These are phyloP conservation scores for Sinocyclocheilus grahami DNA, from an alignment of 2,113 vertebrate species.

Conservation along the genomic window DNA sequence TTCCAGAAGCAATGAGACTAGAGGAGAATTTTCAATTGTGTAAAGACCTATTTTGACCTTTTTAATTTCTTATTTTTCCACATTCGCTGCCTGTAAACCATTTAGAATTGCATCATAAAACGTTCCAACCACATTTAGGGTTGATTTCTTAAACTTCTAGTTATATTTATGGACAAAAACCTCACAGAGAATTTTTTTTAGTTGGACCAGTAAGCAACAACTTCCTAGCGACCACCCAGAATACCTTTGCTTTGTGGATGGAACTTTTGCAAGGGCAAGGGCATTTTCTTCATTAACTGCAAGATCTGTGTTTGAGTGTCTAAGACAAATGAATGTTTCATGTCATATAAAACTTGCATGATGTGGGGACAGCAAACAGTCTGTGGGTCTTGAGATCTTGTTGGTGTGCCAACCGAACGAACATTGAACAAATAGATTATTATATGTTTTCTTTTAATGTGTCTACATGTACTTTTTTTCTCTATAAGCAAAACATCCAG, in stretches of 20 bases:
- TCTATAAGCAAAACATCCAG: background rate
- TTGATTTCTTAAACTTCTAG: background rate
- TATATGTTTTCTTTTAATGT: background rate
- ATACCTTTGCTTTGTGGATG: background rate
- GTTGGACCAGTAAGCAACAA: background rate
- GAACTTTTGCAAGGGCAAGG: background rate
- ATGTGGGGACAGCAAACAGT: constrained; percentile 50
- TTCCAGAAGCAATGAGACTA: background rate
- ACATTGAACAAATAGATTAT: background rate
- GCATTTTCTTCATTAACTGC: background rate
- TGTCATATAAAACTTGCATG: constrained; percentile 68
- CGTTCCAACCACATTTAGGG: background rate
- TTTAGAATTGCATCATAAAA: background rate
- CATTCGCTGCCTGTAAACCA: background rate
- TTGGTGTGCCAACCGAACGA: background rate
- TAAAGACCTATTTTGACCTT: background rate
- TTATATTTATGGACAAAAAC: background rate
- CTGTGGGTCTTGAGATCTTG: background rate
- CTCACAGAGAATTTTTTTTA: background rate
- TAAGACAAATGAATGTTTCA: background rate
- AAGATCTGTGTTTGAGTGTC: background rate
- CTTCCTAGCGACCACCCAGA: background rate
- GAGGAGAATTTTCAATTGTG: background rate
- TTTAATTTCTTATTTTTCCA: background rate
- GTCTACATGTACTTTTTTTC: background rate